Base-by-base conservation (phyloP, 2,113 vertebrate species). In the Heterotilapia buettikoferi region DNA sequence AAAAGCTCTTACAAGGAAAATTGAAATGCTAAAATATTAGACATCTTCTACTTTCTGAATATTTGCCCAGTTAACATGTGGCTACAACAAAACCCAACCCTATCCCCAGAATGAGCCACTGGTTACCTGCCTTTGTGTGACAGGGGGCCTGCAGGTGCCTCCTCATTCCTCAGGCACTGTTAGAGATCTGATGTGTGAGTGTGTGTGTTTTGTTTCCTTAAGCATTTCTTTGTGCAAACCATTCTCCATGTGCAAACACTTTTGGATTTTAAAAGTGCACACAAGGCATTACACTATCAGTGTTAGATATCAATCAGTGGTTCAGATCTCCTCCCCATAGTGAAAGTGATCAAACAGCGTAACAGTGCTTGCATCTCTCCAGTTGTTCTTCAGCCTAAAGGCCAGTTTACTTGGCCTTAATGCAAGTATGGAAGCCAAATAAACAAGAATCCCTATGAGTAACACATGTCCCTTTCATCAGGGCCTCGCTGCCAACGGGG, bases 381-480 rank as follows among this genome's bases (percentile, higher is more conserved):
- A 61, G 43, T 83, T 83, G 82, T 26, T 83, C 59, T 29, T 68
- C 79, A 84, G 43, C 80, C 83, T 19, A 53, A 54, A 87, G 85
- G 73, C 53, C 86, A 33, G 12, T 24, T 79, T 94, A 92, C 88
- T 91, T 86, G 86, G 92, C 87, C 80, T 84, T 87, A 86, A 93
- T 87, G 82, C 91, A 93, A 92, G 89, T 91, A 95, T 93, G 90
- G 86, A 95, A 95, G 88, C 92, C 90, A 96, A 96, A 96, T 92
- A 95, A 96, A 95, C 93, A 93, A 43, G 87, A 54, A 82, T 56
- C 80, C 66, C 84, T 93, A 94, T 90, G 89, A 96, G 93, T 86
- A 96, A 96, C 95, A 96, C 95, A 95, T 94, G 94, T 93, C 68
- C 59, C 95, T 96, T 96, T 96, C 96, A 96, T 95, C 93, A 93